Evolutionary conservation across 1,140 invertebrate species (phyloP).

Genomic region (Bathynomus jamesi): DNA sequence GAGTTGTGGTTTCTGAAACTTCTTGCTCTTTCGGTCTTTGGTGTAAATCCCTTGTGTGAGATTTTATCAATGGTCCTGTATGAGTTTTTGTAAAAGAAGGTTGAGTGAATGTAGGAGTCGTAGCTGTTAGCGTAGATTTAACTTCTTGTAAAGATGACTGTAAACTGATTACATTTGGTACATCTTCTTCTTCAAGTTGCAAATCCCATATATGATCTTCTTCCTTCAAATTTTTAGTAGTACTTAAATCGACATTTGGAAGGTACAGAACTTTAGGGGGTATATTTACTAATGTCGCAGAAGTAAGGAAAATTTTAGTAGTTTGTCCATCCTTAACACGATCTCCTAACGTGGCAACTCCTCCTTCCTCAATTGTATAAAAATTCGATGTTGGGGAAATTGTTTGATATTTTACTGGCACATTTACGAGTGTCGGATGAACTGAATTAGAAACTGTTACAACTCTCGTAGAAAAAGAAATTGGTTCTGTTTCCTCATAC

Average conservation of each 20-base stretch:
- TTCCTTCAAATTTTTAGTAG: neutral
- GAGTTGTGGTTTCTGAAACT: too few relatives aligned
- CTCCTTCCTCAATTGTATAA: constrained; percentile 37
- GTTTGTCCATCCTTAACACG: constrained; percentile 40
- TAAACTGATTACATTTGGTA: neutral
- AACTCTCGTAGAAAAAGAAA: constrained; percentile 34
- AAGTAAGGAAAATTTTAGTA: constrained; percentile 41
- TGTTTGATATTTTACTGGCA: constrained; percentile 30
- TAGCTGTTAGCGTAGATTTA: constrained; percentile 18
- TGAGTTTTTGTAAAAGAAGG: neutral
- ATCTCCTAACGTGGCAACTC: constrained; percentile 39
- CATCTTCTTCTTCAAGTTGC: neutral
- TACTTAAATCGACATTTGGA: neutral
- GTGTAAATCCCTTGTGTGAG: neutral
- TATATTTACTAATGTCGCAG: constrained; percentile 40
- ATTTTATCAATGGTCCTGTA: constrained; percentile 7
- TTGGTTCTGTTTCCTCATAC: constrained; percentile 15
- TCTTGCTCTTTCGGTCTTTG: too few relatives aligned
- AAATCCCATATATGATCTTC: neutral
- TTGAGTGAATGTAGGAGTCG: constrained; percentile 18
- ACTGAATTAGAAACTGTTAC: constrained; percentile 38
- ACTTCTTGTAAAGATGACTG: constrained; percentile 29
- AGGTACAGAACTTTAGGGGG: constrained; percentile 23
- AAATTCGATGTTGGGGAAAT: constrained; percentile 37
- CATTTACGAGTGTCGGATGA: constrained; percentile 28